Percentiles rank a stretch among this genome's conserved stretches.
phyloP scores from a whole-genome alignment of 2,888 invertebrate genomes.

The Eledone cirrhosa region DNA sequence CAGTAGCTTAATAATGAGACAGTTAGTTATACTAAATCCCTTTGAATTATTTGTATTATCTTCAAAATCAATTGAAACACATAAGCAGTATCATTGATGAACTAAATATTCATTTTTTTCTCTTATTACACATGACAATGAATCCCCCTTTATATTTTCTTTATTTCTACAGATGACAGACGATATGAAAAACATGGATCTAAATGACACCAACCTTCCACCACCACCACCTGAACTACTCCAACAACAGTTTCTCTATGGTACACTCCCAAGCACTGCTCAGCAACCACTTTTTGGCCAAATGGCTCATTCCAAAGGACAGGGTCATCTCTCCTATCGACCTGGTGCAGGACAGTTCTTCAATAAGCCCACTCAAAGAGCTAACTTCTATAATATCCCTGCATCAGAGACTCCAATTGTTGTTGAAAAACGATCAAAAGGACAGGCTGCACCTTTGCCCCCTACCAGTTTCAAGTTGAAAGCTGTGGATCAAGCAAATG shows the following conservation, averaged over 20 bases:
- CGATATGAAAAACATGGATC: conserved; percentile 44
- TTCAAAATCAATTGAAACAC: no score
- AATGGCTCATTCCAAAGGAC: conserved; percentile 45
- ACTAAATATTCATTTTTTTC: neutral
- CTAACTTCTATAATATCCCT: conserved; percentile 46
- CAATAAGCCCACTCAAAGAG: conserved; percentile 48
- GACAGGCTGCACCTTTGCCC: conserved; percentile 53
- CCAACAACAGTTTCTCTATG: conserved; percentile 60
- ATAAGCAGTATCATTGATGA: neutral
- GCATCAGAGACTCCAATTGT: conserved; percentile 50
- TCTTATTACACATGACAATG: neutral
- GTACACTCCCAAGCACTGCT: conserved; percentile 52
- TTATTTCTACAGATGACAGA: conserved; percentile 45
- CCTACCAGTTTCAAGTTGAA: conserved; percentile 59
- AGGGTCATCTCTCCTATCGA: conserved; percentile 44
- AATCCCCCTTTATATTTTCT: neutral
- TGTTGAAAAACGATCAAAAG: conserved; percentile 49
- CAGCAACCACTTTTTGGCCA: conserved; percentile 50
- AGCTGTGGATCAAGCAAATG: conserved; percentile 52
- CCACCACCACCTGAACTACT: conserved; percentile 58
- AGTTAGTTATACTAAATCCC: no score
- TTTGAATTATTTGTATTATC: no score
- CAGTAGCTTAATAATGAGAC: no score
- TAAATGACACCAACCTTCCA: conserved; percentile 45
- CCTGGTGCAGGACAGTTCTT: conserved; percentile 53